These are phyloP conservation scores for Alethe diademata DNA, from an alignment of 2,113 vertebrate genomes.

Conservation along the genomic window DNA sequence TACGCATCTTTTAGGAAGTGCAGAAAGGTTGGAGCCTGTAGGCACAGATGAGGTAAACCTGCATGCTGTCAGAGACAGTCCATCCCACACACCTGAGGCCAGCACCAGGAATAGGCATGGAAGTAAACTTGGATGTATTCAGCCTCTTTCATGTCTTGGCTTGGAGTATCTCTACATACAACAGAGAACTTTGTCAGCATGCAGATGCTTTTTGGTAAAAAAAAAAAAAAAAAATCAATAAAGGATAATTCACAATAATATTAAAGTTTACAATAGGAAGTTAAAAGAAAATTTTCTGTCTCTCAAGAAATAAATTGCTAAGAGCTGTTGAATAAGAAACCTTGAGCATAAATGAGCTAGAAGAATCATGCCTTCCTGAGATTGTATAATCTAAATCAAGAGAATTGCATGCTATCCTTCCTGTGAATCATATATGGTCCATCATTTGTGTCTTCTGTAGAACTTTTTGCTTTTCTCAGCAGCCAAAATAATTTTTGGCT, in stretches of 20 bases:
- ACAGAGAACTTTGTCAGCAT: background rate
- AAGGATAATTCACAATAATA: background rate
- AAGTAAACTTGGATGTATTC: background rate
- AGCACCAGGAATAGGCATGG: background rate
- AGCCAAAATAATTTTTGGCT: background rate
- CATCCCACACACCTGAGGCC: background rate
- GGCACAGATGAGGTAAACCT: background rate
- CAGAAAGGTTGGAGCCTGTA: background rate
- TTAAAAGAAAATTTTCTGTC: background rate
- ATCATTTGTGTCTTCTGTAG: background rate
- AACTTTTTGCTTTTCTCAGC: background rate
- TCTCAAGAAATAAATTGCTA: background rate
- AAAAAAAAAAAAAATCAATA: background rate
- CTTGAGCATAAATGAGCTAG: background rate
- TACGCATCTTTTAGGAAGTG: accelerated
- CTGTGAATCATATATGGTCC: background rate
- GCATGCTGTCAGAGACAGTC: background rate
- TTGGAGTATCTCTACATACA: background rate
- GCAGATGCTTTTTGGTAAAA: background rate
- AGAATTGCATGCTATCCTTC: background rate
- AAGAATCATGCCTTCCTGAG: background rate
- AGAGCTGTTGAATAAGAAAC: background rate
- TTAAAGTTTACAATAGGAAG: background rate
- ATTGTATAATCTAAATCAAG: background rate
- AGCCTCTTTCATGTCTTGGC: background rate